These are phyloP conservation scores for Ericerus pela DNA, from an alignment of 1,140 invertebrate species.

Conservation along the genomic window DNA sequence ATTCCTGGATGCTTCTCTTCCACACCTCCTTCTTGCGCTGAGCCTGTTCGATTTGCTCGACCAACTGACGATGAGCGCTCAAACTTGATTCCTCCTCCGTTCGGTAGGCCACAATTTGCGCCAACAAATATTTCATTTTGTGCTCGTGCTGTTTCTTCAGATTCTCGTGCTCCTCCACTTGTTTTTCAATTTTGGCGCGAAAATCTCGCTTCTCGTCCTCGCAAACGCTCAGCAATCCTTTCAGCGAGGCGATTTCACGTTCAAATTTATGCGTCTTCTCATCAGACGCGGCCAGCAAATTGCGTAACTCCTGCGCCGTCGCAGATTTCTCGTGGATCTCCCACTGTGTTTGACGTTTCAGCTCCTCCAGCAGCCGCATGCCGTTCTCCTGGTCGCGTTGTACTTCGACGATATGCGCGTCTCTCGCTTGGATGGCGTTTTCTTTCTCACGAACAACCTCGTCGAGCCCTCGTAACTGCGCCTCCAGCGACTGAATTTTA, in stretches of 20 bases:
- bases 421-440: neutral
- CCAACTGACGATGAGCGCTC: neutral
- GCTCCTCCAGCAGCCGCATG: neutral
- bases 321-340: neutral
- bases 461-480: neutral
- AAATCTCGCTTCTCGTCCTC: neutral
- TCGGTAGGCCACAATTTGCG: neutral
- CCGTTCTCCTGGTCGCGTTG: neutral
- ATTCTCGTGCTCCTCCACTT: neutral
- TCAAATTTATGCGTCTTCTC: neutral
- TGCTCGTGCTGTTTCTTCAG: neutral
- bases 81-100: neutral
- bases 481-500: no score
- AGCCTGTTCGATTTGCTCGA: conserved; percentile 3
- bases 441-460: neutral
- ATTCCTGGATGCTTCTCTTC: neutral
- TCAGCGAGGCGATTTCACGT: neutral
- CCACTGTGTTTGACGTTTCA: neutral
- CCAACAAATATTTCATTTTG: neutral
- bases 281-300: neutral
- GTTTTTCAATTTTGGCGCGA: neutral
- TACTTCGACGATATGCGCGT: neutral
- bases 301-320: neutral
- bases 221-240: neutral
- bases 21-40: neutral